These are phyloP conservation scores for Drosophila azteca DNA, from an alignment of 1,140 invertebrate genomes.

Conservation along the genomic window DNA sequence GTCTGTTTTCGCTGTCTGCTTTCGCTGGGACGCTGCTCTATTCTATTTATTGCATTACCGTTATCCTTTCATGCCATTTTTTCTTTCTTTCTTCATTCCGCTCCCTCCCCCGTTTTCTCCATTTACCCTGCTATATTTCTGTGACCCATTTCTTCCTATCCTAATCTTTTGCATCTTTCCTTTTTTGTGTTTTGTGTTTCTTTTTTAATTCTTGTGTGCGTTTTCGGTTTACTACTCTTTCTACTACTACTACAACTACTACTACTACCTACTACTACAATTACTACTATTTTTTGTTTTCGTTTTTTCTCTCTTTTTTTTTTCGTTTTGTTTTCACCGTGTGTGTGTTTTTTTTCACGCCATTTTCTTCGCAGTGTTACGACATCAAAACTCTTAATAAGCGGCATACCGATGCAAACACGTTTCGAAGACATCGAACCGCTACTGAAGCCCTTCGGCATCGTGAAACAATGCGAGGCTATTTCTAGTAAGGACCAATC, in stretches of 20 bases:
- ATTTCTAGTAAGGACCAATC: conserved; percentile 90
- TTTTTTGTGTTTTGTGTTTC: conserved; percentile 7
- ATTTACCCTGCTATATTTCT: too few species aligned
- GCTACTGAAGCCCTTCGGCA: conserved; percentile 91
- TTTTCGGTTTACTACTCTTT: conserved; percentile 22
- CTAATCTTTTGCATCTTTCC: not conserved
- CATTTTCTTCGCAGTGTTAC: conserved; percentile 87
- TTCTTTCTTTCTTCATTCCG: too few species aligned
- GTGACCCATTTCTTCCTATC: too few species aligned
- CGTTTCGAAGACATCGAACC: conserved; percentile 93
- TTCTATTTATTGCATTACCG: too few species aligned
- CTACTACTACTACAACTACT: conserved; percentile 11
- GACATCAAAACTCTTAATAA: conserved; percentile 92
- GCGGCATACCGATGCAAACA: conserved; percentile 92
- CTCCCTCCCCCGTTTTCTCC: too few species aligned
- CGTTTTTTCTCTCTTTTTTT: conserved; percentile 39
- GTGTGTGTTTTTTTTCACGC: conserved; percentile 76
- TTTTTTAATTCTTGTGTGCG: conserved; percentile 1
- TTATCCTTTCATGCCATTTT: too few species aligned
- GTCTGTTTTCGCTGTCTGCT: conserved; percentile 1
- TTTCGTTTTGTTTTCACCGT: conserved; percentile 51
- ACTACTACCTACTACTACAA: conserved; percentile 10
- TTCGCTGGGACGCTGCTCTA: too few species aligned
- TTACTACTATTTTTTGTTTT: conserved; percentile 40
- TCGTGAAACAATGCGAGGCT: conserved; percentile 93